Base-by-base conservation (phyloP, 2,888 invertebrate genomes). In the Limnephilus marmoratus region DNA sequence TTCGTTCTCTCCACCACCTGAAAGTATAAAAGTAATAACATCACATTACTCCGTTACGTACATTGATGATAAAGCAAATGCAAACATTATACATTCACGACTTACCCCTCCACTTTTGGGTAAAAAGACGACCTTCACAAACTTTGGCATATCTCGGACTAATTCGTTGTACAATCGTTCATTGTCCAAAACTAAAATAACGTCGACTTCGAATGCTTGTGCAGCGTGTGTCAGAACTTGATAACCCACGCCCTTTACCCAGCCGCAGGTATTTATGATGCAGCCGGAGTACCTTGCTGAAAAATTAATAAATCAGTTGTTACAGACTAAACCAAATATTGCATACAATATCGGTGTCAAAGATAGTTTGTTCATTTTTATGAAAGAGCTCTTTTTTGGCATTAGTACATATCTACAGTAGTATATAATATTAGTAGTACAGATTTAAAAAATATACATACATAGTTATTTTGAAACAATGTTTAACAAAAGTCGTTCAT, bases 181-280 rank as follows among this genome's bases (percentile, higher is more conserved):
- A 95, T 99, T 99, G 95, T 99, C 99, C 93, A 99, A 95, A 0
- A 99, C 99, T 94, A 99, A 96, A 94, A 99, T 98, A 0, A 99
- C 98, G 94, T 99, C 99, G 3, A 99, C 99, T 96, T 99, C 99
- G 95, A 99, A 99, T 0, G 98, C 98, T 94, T 98, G 98, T 0
- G 99, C 99, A 0, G 98, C 98, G 94, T 98, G 98, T 4, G 98
- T 97, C 18, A 99, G 95, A 91, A 98, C 97, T 94, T 98, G 97
- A 95, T 99, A 99, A 0, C 99, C 99, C 0, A 97, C 97, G 0
- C 98, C 98, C 95, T 99, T 99, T 2, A 99, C 98, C 99, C 99
- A 99, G 0, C 99, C 99, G 94, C 99, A 99, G 0, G 99, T 99
- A 95, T 99, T 99, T 94, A 99, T 99, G 80, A 99, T 97, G 4